A percentile compares a stretch with the other conserved stretches of the same genome.
Evolutionary conservation across 2,797 vertebrate genomes (phyloP).

Genomic region (Xiphophorus birchmanni): DNA sequence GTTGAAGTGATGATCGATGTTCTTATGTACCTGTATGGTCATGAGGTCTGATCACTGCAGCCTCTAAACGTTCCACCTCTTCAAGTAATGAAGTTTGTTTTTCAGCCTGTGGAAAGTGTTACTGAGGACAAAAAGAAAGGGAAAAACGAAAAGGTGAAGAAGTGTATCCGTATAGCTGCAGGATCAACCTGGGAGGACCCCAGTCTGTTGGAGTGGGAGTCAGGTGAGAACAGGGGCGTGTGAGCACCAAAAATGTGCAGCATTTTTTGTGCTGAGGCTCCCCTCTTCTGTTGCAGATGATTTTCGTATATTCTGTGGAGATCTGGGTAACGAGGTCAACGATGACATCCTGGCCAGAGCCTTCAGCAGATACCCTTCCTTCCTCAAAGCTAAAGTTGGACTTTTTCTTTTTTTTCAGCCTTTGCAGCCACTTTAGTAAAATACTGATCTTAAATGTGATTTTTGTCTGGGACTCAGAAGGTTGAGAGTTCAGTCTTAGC

Average conservation of each 20-base stretch:
- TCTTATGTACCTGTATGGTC: not conserved
- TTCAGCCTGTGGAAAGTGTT: constrained; percentile 80
- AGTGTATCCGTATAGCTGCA: constrained; percentile 91
- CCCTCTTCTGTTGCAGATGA: constrained; percentile 80
- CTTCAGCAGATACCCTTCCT: constrained; percentile 92
- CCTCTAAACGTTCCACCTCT: not conserved
- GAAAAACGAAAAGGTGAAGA: constrained; percentile 87
- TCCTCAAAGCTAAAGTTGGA: constrained; percentile 88
- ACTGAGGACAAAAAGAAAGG: constrained; percentile 89
- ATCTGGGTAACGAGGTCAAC: constrained; percentile 93
- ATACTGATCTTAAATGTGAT: not conserved
- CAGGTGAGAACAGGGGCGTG: constrained; percentile 71
- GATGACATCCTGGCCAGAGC: constrained; percentile 92
- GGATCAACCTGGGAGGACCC: constrained; percentile 90
- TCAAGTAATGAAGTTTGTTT: not conserved
- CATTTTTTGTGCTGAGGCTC: too few species aligned
- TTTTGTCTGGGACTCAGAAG: not conserved
- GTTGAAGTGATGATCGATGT: too few species aligned
- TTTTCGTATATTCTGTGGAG: constrained; percentile 94
- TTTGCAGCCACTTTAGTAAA: not conserved
- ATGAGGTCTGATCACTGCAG: not conserved
- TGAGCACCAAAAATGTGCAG: too few species aligned
- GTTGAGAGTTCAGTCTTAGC: not conserved
- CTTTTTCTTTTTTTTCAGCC: not conserved
- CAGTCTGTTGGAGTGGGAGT: constrained; percentile 90